Percentiles rank a stretch among this genome's conserved stretches.
Evolutionary conservation across 2,888 invertebrate species (phyloP).

Genomic region (Phaonia tiefii): DNA sequence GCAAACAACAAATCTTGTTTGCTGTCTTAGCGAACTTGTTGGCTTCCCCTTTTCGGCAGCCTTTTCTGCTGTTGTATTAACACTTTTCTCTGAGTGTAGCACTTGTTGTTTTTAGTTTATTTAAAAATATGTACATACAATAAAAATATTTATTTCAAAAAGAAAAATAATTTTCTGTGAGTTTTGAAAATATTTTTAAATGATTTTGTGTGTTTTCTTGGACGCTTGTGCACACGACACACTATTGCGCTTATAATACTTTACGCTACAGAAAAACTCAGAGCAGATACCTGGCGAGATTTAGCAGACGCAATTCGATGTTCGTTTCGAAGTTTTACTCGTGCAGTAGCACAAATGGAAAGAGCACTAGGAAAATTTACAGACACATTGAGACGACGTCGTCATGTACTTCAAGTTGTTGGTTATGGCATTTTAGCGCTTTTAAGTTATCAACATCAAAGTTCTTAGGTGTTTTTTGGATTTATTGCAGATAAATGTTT

Average conservation of each 20-base stretch:
- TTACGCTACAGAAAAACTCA: too few relatives aligned
- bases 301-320: neutral
- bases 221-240: constrained; percentile 64
- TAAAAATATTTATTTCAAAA: constrained; percentile 6
- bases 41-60: too few relatives aligned
- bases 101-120: constrained; percentile 21
- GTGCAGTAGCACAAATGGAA: constrained; percentile 2
- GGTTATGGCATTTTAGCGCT: constrained; percentile 2
- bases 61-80: too few relatives aligned
- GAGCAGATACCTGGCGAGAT: neutral
- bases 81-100: too few relatives aligned
- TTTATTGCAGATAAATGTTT: constrained; percentile 23
- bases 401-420: constrained; percentile 22
- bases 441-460: constrained; percentile 44
- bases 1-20: too few relatives aligned
- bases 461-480: constrained; percentile 29
- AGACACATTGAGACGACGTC: constrained; percentile 46
- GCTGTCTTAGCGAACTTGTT: too few relatives aligned
- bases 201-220: constrained; percentile 14
- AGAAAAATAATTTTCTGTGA: constrained; percentile 8
- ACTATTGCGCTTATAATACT: constrained; percentile 45
- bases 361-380: constrained; percentile 31
- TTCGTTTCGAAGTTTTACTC: neutral
- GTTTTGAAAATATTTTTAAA: neutral
- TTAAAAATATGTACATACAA: constrained; percentile 8